Conservation (phyloP, 2,113 vertebrate genomes). For the Passer montanus region DNA sequence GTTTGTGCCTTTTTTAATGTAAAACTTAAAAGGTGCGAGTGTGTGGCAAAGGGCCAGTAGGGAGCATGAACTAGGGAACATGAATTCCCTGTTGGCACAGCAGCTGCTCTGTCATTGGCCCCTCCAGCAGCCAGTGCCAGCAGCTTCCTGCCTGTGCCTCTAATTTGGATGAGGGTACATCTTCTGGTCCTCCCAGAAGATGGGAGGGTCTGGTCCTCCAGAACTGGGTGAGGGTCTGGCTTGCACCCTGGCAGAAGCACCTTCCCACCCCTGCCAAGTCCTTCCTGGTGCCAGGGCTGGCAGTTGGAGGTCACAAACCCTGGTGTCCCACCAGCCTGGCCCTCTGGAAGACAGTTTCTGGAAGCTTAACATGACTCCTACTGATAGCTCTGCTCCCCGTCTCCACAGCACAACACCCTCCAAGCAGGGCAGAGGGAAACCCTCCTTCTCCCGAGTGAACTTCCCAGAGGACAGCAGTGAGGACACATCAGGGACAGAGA, state of each 20-base stretch:
- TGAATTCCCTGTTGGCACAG: background rate
- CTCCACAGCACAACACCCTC: constrained; percentile 90
- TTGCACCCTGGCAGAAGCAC: background rate
- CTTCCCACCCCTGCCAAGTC: background rate
- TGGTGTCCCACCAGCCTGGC: background rate
- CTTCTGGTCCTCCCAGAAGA: background rate
- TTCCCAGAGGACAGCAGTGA: constrained; percentile 98
- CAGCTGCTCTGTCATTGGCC: fast-evolving
- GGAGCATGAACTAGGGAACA: background rate
- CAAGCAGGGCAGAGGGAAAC: constrained; percentile 94
- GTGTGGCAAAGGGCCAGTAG: background rate
- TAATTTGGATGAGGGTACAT: fast-evolving
- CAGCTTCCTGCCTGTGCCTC: background rate
- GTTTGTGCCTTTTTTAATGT: background rate
- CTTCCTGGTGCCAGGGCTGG: fast-evolving
- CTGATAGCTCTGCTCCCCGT: background rate
- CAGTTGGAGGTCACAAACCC: fast-evolving
- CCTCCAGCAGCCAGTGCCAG: background rate
- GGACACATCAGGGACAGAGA: constrained; percentile 96
- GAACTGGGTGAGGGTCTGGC: background rate
- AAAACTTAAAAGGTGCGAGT: background rate
- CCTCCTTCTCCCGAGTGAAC: constrained; percentile 91
- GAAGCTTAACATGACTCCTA: background rate
- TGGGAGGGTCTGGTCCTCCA: no score
- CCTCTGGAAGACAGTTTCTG: fast-evolving